Base-by-base conservation (phyloP, 2,113 vertebrate species). In the Misgurnus anguillicaudatus region DNA sequence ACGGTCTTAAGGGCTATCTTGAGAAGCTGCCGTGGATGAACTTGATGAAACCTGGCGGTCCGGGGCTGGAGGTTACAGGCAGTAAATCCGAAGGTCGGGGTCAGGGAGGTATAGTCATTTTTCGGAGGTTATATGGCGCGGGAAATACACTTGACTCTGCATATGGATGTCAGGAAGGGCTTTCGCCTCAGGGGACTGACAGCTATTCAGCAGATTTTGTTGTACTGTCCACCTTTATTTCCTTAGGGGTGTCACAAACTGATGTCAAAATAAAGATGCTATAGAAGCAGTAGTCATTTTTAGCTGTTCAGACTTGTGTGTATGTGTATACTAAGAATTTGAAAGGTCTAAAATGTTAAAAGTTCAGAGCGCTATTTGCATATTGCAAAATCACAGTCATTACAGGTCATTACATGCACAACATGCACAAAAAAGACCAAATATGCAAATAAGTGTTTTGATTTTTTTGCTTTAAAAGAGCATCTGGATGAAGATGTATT, bases 141-240 rank as follows among this genome's bases (percentile, higher is more conserved):
- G 1, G 4, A 51, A 78, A 75, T 75, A 41, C 47, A 63, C 64
- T 70, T 65, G 79, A 75, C 58, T 84, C 70, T 74, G 79, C 79
- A 58, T 21, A 74, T 10, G 17, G 60, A 45, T 75, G 60, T 31
- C 64, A 70, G 62, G 6, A 31, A 78, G 47, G 58, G 61, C 64
- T 17, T 69, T 68, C 1, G 51, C 42, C 19, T 64, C 39, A 42
- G 71, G 31, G 55, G 75, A 73, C 64, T 77, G 53, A 73, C 42
- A 42, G 60, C 14, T 72, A 61, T 83, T 72, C 57, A 73, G 72
- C 74, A 0, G 6, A 39, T 36, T 51, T 19, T 53, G 77, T 31
- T 62, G n/a, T 79, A 53, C 39, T 48, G 62, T 74, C 62, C 4
- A 36, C 21, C 45, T 61, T 21, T 53, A 16, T 24, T 16, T 63